A percentile compares a stretch with the other conserved stretches of the same genome.
phyloP scores from a whole-genome alignment of 2,113 vertebrate genomes.

The Bettongia penicillata region DNA sequence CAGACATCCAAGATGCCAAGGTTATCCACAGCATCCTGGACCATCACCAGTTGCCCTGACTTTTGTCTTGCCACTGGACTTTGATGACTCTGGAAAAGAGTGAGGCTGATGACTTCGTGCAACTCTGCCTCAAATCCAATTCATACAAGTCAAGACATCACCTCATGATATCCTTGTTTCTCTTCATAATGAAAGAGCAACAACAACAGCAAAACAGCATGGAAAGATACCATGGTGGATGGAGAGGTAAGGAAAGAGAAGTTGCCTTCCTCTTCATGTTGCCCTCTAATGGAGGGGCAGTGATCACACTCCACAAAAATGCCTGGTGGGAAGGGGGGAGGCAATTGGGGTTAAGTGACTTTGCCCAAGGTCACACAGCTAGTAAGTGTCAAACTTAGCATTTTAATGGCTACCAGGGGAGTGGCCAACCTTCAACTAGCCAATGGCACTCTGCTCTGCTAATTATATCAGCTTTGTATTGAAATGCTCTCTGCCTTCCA shows the following conservation, averaged over 20 bases:
- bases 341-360: background rate
- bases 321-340: background rate
- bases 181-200: background rate
- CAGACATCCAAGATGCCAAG: background rate
- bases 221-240: background rate
- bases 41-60: background rate
- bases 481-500: no score
- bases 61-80: background rate
- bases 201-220: background rate
- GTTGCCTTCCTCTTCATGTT: background rate
- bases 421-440: background rate
- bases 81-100: background rate
- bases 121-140: background rate
- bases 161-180: background rate
- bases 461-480: background rate
- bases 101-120: background rate
- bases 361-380: background rate
- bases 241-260: background rate
- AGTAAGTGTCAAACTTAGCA: no score
- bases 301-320: background rate
- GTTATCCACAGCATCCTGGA: background rate
- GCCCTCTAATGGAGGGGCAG: background rate
- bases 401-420: background rate
- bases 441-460: background rate
- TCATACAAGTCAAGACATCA: background rate